phyloP scores from a whole-genome alignment of 2,888 invertebrate genomes.

The Nemapogon koenigi region DNA sequence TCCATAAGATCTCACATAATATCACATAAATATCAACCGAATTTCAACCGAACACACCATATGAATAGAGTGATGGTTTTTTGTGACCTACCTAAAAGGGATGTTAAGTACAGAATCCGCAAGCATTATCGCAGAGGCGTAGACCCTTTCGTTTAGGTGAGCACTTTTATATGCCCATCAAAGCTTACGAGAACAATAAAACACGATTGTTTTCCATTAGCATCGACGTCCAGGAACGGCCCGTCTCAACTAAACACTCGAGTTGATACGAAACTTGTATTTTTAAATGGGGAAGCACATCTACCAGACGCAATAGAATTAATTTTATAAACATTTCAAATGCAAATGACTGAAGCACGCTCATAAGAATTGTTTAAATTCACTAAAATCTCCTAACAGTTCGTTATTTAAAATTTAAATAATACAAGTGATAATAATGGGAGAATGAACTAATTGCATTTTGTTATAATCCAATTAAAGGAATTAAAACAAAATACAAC shows the following conservation, averaged over 20 bases:
- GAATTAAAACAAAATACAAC: too few species aligned
- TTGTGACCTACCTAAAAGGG: constrained; percentile 44
- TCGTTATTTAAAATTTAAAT: too few species aligned
- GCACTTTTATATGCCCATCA: constrained; percentile 58
- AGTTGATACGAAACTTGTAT: constrained; percentile 1
- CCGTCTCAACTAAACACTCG: constrained; percentile 13
- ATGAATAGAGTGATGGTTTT: constrained; percentile 41
- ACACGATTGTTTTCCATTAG: constrained; percentile 63
- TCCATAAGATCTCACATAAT: too few species aligned
- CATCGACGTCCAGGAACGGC: constrained; percentile 29
- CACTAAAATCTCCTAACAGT: too few species aligned
- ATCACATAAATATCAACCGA: too few species aligned
- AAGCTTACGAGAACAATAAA: constrained; percentile 59
- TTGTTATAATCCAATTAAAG: too few species aligned
- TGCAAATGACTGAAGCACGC: constrained; percentile 5
- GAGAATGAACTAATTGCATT: too few species aligned
- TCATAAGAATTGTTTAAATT: too few species aligned
- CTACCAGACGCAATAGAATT: constrained; percentile 5
- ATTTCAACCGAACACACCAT: too few species aligned
- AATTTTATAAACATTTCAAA: constrained; percentile 7
- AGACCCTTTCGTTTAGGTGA: constrained; percentile 53
- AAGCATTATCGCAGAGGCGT: constrained; percentile 49
- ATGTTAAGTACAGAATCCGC: constrained; percentile 48
- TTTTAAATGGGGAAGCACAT: constrained; percentile 1
- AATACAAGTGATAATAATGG: too few species aligned